These are phyloP conservation scores for Drosophila nigromelanica DNA, from an alignment of 1,140 invertebrate genomes.

Conservation along the genomic window DNA sequence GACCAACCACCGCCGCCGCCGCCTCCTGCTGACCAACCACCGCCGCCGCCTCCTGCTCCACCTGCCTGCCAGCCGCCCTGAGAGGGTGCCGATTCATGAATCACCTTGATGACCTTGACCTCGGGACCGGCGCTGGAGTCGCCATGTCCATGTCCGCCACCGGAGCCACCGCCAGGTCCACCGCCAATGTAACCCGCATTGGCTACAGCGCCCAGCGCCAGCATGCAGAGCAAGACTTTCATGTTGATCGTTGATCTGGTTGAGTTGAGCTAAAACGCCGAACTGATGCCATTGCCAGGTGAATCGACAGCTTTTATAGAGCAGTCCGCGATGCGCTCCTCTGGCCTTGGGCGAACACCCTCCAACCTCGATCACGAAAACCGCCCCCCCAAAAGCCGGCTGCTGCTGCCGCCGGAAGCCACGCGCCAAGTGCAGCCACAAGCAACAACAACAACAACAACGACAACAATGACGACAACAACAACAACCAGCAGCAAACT, in stretches of 20 bases:
- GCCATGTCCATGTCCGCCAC: slow-evolving; percentile 51
- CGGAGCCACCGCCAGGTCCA: slow-evolving; percentile 33
- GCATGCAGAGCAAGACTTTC: slow-evolving; percentile 68
- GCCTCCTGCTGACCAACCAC: slow-evolving; percentile 23
- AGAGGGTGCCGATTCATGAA: slow-evolving; percentile 54
- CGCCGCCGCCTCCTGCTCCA: slow-evolving; percentile 32
- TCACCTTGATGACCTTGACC: slow-evolving; percentile 67
- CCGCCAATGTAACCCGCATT: slow-evolving; percentile 68
- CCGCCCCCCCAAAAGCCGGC: slow-evolving; percentile 4
- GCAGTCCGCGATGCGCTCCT: slow-evolving; percentile 16
- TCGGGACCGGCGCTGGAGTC: slow-evolving; percentile 30
- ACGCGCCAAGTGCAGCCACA: slow-evolving; percentile 36
- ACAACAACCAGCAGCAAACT: slow-evolving; percentile 7
- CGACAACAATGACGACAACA: slow-evolving; percentile 13
- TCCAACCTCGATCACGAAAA: slow-evolving; percentile 8
- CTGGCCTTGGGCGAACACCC: slow-evolving; percentile 41
- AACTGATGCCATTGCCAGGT: slow-evolving; percentile 63
- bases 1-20: slow-evolving; percentile 23
- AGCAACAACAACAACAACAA: neutral
- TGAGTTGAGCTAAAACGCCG: slow-evolving; percentile 52
- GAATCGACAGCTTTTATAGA: slow-evolving; percentile 64
- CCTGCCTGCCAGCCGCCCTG: slow-evolving; percentile 34
- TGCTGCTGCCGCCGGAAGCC: slow-evolving; percentile 42
- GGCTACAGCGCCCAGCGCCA: slow-evolving; percentile 53
- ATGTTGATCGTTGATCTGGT: slow-evolving; percentile 61